phyloP scores from a whole-genome alignment of 1,140 invertebrate species.

The Ladona fulva region DNA sequence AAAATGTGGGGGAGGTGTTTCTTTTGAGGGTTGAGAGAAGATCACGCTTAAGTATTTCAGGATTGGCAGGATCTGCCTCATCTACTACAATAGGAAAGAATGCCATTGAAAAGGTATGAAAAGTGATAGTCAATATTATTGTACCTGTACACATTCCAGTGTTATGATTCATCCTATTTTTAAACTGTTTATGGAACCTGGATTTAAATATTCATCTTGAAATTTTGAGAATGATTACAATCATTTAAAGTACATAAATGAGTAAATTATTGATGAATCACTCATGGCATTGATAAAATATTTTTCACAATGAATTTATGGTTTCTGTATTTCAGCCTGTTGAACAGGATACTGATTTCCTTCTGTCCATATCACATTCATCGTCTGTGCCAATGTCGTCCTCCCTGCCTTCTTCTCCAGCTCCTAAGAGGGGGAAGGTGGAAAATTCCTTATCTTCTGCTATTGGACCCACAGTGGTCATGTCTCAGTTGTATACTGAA shows the following conservation, averaged over 20 bases:
- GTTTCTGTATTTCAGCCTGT: background rate
- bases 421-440: background rate
- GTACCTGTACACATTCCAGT: background rate
- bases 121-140: background rate
- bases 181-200: too few species aligned
- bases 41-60: background rate
- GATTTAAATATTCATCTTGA: too few species aligned
- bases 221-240: too few species aligned
- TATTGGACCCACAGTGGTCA: background rate
- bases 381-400: background rate
- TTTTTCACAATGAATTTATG: too few species aligned
- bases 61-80: background rate
- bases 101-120: background rate
- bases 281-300: too few species aligned
- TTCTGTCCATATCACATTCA: background rate
- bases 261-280: too few species aligned
- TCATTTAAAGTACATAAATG: too few species aligned
- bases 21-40: conserved; percentile 49
- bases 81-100: background rate
- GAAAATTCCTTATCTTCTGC: background rate
- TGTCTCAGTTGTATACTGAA: background rate
- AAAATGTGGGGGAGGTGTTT: conserved; percentile 41
- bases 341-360: background rate
- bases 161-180: too few species aligned
- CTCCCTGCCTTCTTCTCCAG: background rate